A percentile compares a stretch with the other conserved stretches of the same genome.
Conservation (phyloP, 2,888 invertebrate genomes). For the Tenodera sinensis region DNA sequence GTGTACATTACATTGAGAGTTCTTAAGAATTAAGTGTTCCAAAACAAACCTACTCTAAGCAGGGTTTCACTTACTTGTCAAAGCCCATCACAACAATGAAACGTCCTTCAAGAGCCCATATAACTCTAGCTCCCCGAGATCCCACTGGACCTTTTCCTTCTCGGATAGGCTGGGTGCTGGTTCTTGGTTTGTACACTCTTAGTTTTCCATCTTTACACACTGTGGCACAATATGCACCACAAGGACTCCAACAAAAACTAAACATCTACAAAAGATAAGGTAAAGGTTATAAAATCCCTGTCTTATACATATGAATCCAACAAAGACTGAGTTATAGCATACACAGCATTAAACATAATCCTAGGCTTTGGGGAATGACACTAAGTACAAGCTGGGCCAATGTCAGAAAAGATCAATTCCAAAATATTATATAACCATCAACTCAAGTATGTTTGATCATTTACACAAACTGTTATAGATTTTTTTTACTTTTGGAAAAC, state of each 20-base stretch:
- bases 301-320: neutral
- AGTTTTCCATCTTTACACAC: conserved; percentile 84
- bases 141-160: conserved; percentile 86
- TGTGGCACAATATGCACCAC: conserved; percentile 80
- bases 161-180: conserved; percentile 58
- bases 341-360: too few species aligned
- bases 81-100: conserved; percentile 88
- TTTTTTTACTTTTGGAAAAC: too few species aligned
- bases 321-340: too few species aligned
- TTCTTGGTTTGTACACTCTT: conserved; percentile 75
- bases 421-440: too few species aligned
- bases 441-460: too few species aligned
- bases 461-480: too few species aligned
- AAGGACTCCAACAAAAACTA: conserved; percentile 89
- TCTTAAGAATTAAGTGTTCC: too few species aligned
- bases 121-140: conserved; percentile 80
- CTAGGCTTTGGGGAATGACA: too few species aligned
- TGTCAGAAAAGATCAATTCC: too few species aligned
- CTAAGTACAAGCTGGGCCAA: too few species aligned
- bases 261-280: conserved; percentile 58
- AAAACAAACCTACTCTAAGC: too few species aligned
- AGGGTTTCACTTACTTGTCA: conserved; percentile 63
- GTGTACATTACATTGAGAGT: too few species aligned
- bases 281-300: conserved; percentile 11
- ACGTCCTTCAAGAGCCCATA: conserved; percentile 85